Conservation (phyloP, 1,140 invertebrate genomes). For the Orius laevigatus region DNA sequence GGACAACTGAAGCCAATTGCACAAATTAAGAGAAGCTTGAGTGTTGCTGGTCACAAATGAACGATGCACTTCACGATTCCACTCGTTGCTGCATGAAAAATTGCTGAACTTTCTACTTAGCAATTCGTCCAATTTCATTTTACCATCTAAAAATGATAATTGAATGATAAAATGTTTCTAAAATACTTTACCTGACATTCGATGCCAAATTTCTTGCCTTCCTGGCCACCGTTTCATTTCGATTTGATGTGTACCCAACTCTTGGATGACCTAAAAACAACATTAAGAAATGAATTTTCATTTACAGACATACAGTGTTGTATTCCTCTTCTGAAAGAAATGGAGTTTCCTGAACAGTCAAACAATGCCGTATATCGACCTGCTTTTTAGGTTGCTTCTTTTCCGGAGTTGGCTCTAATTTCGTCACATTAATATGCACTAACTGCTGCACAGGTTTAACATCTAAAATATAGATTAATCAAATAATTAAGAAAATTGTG, state of each 20-base stretch:
- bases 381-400: slow-evolving; percentile 13
- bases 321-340: slow-evolving; percentile 12
- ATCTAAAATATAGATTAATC: slow-evolving; percentile 5
- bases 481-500: not conserved
- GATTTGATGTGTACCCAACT: not conserved
- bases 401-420: not conserved
- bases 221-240: slow-evolving; percentile 9
- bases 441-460: slow-evolving; percentile 14
- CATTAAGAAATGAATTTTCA: not conserved
- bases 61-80: slow-evolving; percentile 16
- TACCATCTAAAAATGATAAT: slow-evolving; percentile 9
- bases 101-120: slow-evolving; percentile 5
- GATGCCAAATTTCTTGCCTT: slow-evolving; percentile 3
- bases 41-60: slow-evolving; percentile 13
- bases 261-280: not conserved
- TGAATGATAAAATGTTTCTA: not conserved
- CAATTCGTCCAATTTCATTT: slow-evolving; percentile 15
- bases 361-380: slow-evolving; percentile 16
- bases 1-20: slow-evolving; percentile 5
- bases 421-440: slow-evolving; percentile 15
- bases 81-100: slow-evolving; percentile 17
- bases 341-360: slow-evolving; percentile 12
- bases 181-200: slow-evolving; percentile 3
- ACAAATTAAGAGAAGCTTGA: slow-evolving; percentile 7
- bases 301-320: not conserved